phyloP scores from a whole-genome alignment of 2,797 vertebrate genomes.

The Crossoptilon crossoptilon region DNA sequence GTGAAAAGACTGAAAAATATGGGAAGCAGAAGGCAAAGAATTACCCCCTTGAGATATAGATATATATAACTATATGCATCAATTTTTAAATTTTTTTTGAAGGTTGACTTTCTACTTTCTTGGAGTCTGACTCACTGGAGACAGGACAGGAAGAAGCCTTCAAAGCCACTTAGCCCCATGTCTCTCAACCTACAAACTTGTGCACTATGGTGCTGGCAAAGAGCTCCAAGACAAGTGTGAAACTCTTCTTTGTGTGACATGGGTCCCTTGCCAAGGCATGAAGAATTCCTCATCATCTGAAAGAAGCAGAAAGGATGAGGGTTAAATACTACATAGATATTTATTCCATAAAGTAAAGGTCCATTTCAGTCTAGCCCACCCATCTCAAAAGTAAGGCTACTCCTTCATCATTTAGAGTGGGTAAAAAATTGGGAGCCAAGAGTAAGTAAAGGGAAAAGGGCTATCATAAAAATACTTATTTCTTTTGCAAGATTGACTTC shows the following conservation, averaged over 20 bases:
- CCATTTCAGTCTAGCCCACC: neutral
- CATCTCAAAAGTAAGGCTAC: neutral
- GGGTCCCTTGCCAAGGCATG: neutral
- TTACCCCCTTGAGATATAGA: slow-evolving; percentile 10
- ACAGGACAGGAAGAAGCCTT: neutral
- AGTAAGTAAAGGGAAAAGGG: slow-evolving; percentile 4
- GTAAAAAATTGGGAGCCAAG: slow-evolving; percentile 10
- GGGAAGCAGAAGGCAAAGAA: slow-evolving; percentile 57
- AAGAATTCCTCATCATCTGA: neutral
- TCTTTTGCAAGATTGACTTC: slow-evolving; percentile 38
- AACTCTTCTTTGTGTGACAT: slow-evolving; percentile 30
- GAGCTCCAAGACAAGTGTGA: neutral
- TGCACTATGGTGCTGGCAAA: neutral
- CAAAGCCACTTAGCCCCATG: neutral
- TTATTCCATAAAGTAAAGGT: neutral
- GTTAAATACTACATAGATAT: slow-evolving; percentile 1
- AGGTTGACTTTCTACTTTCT: neutral
- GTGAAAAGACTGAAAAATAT: slow-evolving; percentile 60
- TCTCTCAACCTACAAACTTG: neutral
- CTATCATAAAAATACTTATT: slow-evolving; percentile 28
- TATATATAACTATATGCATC: neutral
- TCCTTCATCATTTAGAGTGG: neutral
- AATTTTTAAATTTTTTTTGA: neutral
- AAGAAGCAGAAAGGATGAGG: neutral
- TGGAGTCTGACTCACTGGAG: neutral